phyloP scores from a whole-genome alignment of 1,140 invertebrate genomes.

The Leptinotarsa defecta region DNA sequence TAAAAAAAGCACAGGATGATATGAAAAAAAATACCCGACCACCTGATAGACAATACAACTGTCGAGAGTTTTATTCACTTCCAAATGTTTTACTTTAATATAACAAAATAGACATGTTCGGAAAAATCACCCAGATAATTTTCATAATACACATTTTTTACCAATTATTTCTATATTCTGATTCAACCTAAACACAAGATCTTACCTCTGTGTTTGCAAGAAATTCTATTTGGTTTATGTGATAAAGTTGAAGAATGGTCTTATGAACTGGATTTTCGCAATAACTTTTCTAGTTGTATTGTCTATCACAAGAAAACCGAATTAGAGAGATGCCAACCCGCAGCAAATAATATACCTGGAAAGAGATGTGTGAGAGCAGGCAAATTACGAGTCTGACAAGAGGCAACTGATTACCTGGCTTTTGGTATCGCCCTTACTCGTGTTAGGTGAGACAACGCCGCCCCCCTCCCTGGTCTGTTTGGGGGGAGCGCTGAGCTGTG shows the following conservation, averaged over 20 bases:
- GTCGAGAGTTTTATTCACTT: not conserved
- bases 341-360: slow-evolving; percentile 29
- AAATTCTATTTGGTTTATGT: no score
- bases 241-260: not conserved
- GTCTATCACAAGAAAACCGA: slow-evolving; percentile 9
- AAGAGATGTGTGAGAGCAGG: slow-evolving; percentile 45
- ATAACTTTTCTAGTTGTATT: not conserved
- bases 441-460: slow-evolving; percentile 33
- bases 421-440: slow-evolving; percentile 61
- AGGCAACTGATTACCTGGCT: slow-evolving; percentile 63
- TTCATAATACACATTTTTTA: no score
- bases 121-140: no score
- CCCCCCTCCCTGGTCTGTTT: slow-evolving; percentile 54
- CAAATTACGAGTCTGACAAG: slow-evolving; percentile 44
- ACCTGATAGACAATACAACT: slow-evolving; percentile 2
- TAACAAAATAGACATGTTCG: no score
- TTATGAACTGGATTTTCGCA: not conserved
- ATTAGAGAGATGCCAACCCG: not conserved
- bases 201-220: no score
- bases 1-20: slow-evolving; percentile 15
- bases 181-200: no score
- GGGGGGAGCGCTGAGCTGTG: slow-evolving; percentile 73
- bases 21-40: not conserved
- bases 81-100: not conserved
- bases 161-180: no score